Percentiles rank a stretch among this genome's conserved stretches.
Evolutionary conservation across 2,888 invertebrate species (phyloP).

Genomic region (Cerastoderma edule): DNA sequence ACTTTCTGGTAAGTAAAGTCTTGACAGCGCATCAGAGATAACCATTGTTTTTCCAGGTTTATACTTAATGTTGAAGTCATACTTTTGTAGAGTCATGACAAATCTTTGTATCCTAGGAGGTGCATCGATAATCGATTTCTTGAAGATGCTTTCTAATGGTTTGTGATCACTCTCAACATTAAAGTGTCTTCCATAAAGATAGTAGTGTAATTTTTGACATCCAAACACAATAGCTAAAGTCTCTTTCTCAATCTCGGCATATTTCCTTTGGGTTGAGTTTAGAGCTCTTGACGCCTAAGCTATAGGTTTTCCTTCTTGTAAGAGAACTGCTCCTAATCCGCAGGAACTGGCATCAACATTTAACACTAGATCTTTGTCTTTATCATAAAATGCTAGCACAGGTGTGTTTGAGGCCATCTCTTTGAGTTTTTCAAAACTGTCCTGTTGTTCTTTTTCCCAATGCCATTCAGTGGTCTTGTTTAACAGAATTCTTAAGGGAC

Average conservation of each 20-base stretch:
- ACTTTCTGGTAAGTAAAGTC: constrained; percentile 11
- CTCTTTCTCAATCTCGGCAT: constrained; percentile 56
- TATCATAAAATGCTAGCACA: constrained; percentile 36
- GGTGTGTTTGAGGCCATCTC: constrained; percentile 21
- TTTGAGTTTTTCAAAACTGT: constrained; percentile 30
- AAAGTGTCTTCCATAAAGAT: constrained; percentile 38
- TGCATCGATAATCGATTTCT: constrained; percentile 26
- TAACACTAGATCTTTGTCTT: constrained; percentile 29
- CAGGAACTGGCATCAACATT: constrained; percentile 60
- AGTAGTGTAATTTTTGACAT: constrained; percentile 39
- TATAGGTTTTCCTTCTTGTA: constrained; percentile 41
- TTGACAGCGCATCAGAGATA: constrained; percentile 40
- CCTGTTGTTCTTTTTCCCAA: constrained; percentile 37
- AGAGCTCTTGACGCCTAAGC: constrained; percentile 50
- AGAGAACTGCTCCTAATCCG: constrained; percentile 56
- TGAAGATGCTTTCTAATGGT: constrained; percentile 39
- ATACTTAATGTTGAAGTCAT: constrained; percentile 44
- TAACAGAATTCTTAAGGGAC: constrained; percentile 3
- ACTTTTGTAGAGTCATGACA: constrained; percentile 32
- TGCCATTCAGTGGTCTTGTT: constrained; percentile 29
- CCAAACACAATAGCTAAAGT: constrained; percentile 41
- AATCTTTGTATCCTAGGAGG: constrained; percentile 29
- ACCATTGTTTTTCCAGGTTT: constrained; percentile 47
- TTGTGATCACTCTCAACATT: constrained; percentile 51
- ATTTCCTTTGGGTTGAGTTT: constrained; percentile 37